A percentile compares a stretch with the other conserved stretches of the same genome.
These are phyloP conservation scores for Phymanthus crucifer DNA, from an alignment of 92 coral and sea anemone genomes.

Conservation along the genomic window DNA sequence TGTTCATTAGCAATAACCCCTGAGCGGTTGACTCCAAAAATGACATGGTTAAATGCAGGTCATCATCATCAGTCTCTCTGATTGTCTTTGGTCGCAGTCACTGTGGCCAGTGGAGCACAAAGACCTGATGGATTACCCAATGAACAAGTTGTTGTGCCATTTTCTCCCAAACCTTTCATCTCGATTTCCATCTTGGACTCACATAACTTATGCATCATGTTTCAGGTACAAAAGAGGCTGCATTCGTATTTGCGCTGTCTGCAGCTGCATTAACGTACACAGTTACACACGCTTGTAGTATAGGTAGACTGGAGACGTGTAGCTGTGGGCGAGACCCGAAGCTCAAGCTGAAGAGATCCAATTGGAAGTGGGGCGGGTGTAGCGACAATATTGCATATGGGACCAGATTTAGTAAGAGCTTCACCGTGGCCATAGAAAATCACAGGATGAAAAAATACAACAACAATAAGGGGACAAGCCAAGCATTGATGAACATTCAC, in stretches of 20 bases:
- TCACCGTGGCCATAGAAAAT: constrained; percentile 63
- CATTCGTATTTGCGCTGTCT: constrained; percentile 72
- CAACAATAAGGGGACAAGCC: constrained; percentile 33
- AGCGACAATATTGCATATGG: constrained; percentile 88
- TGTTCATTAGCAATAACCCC: too few relatives aligned
- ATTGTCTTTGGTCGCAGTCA: too few relatives aligned
- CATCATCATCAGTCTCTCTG: too few relatives aligned
- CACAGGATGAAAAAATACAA: constrained; percentile 27
- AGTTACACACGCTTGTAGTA: constrained; percentile 93
- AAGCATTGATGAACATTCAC: constrained; percentile 77
- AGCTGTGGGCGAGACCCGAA: constrained; percentile 80
- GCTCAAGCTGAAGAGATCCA: constrained; percentile 42
- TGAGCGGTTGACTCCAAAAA: too few relatives aligned
- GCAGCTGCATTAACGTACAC: constrained; percentile 86
- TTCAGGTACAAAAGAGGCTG: constrained; percentile 93
- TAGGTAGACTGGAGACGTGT: constrained; percentile 60
- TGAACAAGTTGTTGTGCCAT: not conserved
- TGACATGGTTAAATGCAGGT: too few relatives aligned
- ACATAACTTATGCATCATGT: not conserved
- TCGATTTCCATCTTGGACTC: not conserved
- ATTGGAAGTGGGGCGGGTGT: constrained; percentile 86
- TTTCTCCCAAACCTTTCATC: not conserved
- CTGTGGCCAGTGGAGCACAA: too few relatives aligned
- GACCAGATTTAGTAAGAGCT: constrained; percentile 63
- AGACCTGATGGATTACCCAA: too few relatives aligned